Evolutionary conservation across 2,888 invertebrate species (phyloP), one percentile per base, ranked within the genome.

Genomic region (Torymus tubicola): DNA sequence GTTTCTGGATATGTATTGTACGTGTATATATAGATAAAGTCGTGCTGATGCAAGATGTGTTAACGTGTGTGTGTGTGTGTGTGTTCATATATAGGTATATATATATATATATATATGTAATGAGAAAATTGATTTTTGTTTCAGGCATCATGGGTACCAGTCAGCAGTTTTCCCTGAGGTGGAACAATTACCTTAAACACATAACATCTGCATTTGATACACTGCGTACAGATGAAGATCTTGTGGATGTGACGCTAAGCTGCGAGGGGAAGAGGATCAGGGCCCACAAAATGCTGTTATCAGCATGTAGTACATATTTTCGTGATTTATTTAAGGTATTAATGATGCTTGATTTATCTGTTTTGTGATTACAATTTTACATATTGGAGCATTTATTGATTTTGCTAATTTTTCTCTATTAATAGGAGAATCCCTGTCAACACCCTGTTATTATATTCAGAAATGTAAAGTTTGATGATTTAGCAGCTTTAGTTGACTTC

Each of bases 181-280:
- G 97, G 97, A 96, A 96, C 91, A 96, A 96, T 91, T 96, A 96
- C 90, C 93, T 95, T 88, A 93, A 93, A 87, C 95, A 95, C 93
- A 94, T 97, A 87, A 95, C 95, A 83, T 95, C 94, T 90, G 96
- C 96, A 64, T 95, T 97, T 88, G 96, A 96, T 90, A 93, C 94
- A 84, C 92, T 96, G 84, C 88, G 92, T 76, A 90, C 90, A 52
- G 92, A 92, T 83, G 92, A 92, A 84, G 92, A 92, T 85, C 93
- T 96, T 83, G 96, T 96, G 74, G 97, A 97, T 92, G 96, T 96
- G 74, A 97, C 96, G 81, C 92, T 97, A 83, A 95, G 96, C 90
- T 96, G 96, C 88, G 96, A 96, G 90, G 96, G 96, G 83, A 94
- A 95, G 81, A 94, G 95, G 91, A 95, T 97, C 84, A 94, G 94